Conservation (phyloP, 1,140 invertebrate genomes). For the Condylostylus longicornis region DNA sequence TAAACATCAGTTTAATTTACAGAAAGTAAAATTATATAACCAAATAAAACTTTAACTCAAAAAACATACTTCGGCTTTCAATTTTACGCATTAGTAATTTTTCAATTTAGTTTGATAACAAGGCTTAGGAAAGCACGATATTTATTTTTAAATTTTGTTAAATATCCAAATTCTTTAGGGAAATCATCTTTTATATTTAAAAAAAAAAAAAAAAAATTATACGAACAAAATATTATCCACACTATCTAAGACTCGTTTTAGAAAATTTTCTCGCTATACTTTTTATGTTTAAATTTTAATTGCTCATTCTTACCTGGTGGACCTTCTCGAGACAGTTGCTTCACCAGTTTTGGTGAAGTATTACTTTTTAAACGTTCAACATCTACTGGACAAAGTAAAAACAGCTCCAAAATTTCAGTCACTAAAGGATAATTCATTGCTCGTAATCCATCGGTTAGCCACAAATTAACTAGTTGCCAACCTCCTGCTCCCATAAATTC, state of each 20-base stretch:
- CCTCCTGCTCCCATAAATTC: constrained; percentile 81
- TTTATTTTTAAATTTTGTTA: background rate
- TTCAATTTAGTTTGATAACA: no score
- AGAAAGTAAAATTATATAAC: no score
- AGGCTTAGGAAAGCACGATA: no score
- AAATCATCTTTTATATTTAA: background rate
- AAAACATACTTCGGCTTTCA: no score
- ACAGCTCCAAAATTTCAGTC: constrained; percentile 66
- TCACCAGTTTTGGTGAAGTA: constrained; percentile 79
- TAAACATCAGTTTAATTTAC: no score
- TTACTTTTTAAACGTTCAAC: constrained; percentile 79
- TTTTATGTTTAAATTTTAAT: no score
- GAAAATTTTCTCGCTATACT: no score
- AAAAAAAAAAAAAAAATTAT: background rate
- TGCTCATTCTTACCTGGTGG: no score
- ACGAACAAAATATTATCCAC: no score
- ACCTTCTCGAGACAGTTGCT: constrained; percentile 68
- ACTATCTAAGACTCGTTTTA: no score
- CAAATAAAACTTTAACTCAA: no score
- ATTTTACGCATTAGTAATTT: no score
- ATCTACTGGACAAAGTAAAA: constrained; percentile 73
- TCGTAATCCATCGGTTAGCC: constrained; percentile 72
- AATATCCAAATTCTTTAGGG: background rate
- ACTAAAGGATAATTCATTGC: constrained; percentile 74
- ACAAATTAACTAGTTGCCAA: constrained; percentile 74